These are phyloP conservation scores for Drosophila paranaensis DNA, from an alignment of 2,888 invertebrate species.

Conservation along the genomic window DNA sequence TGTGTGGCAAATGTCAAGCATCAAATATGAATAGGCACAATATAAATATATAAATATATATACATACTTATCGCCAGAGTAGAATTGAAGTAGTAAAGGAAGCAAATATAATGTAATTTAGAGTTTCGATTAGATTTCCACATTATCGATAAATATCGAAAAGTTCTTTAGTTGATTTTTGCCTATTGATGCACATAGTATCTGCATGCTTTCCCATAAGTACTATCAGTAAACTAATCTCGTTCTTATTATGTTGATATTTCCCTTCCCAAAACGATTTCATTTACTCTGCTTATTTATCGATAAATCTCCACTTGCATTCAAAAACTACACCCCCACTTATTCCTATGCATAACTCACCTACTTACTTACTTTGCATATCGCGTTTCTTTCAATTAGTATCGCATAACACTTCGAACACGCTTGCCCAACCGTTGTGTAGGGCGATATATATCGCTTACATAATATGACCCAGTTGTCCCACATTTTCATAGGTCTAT, in stretches of 20 bases:
- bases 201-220: no score
- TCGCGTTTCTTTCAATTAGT: not conserved
- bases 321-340: fast-evolving
- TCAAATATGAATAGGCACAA: not conserved
- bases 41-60: not conserved
- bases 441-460: slow-evolving; percentile 23
- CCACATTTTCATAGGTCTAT: slow-evolving; percentile 13
- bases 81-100: no score
- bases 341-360: not conserved
- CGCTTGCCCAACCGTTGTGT: slow-evolving; percentile 1
- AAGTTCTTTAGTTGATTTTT: no score
- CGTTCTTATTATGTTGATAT: no score
- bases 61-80: not conserved
- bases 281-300: not conserved
- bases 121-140: no score
- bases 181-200: no score
- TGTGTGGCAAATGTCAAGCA: not conserved
- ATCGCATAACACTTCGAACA: not conserved
- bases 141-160: no score
- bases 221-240: no score
- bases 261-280: no score
- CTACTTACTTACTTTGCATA: not conserved
- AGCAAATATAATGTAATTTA: not conserved
- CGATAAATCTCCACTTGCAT: not conserved
- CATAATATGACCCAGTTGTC: slow-evolving; percentile 49